A percentile compares a stretch with the other conserved stretches of the same genome.
phyloP scores from a whole-genome alignment of 2,888 invertebrate genomes.

The Agonopterix heracliana region DNA sequence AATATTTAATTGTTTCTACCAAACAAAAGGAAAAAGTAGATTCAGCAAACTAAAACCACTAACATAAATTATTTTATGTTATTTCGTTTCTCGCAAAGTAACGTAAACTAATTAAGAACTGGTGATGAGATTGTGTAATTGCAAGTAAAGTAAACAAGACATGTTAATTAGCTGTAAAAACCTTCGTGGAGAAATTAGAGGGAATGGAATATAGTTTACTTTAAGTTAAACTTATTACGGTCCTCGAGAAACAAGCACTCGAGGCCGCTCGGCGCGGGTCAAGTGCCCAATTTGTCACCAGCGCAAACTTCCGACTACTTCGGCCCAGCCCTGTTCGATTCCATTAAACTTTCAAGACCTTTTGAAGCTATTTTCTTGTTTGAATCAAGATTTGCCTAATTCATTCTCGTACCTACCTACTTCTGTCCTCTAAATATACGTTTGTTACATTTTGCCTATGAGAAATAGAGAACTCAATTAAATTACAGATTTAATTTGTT shows the following conservation, averaged over 20 bases:
- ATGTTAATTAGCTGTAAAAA: slow-evolving; percentile 56
- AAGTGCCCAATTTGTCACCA: slow-evolving; percentile 77
- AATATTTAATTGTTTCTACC: too few relatives aligned
- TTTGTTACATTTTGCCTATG: not conserved
- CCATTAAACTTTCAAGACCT: slow-evolving; percentile 76
- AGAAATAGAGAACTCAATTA: too few relatives aligned
- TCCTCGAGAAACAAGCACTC: slow-evolving; percentile 69
- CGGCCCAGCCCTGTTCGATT: slow-evolving; percentile 67
- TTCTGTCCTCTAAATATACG: slow-evolving; percentile 2
- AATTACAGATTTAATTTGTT: too few relatives aligned
- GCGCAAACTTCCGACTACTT: slow-evolving; percentile 69
- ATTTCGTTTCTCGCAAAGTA: too few relatives aligned
- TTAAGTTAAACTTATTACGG: slow-evolving; percentile 76
- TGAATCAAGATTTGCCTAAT: slow-evolving; percentile 69
- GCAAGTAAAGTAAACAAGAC: slow-evolving; percentile 27
- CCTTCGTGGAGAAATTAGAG: slow-evolving; percentile 65
- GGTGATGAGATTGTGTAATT: not conserved
- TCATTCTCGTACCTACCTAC: slow-evolving; percentile 43
- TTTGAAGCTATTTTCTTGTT: slow-evolving; percentile 72
- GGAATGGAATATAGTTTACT: slow-evolving; percentile 75
- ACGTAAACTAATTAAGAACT: too few relatives aligned
- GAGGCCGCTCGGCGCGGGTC: slow-evolving; percentile 67
- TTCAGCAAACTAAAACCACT: too few relatives aligned
- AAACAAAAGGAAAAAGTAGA: too few relatives aligned
- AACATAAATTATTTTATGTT: too few relatives aligned